These are phyloP conservation scores for Peromyscus nudipes DNA, from an alignment of 2,797 vertebrate genomes.

Conservation along the genomic window DNA sequence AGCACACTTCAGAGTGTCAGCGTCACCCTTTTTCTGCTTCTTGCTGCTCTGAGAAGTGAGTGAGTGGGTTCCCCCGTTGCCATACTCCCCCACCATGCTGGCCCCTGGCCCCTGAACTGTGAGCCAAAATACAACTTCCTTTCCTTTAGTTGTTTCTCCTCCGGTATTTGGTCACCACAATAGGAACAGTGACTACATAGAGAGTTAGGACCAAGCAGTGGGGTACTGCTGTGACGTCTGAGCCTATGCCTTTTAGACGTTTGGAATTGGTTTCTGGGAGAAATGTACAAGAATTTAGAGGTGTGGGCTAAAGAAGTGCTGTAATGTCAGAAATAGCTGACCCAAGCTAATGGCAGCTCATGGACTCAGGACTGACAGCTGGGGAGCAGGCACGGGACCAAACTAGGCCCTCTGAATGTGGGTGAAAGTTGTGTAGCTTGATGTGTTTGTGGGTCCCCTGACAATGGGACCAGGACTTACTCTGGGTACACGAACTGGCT, in stretches of 20 bases:
- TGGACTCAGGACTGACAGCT: too few species aligned
- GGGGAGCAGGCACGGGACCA: too few species aligned
- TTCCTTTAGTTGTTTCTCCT: neutral
- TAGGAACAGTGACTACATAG: neutral
- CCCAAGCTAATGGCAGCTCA: too few species aligned
- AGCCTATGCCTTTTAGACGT: neutral
- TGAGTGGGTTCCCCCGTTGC: neutral
- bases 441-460: too few species aligned
- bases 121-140: neutral
- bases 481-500: too few species aligned
- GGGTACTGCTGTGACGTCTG: too few species aligned
- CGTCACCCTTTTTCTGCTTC: neutral
- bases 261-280: neutral
- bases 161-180: neutral
- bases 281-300: neutral
- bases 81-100: neutral
- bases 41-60: neutral
- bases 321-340: too few species aligned
- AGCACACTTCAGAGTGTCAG: too few species aligned
- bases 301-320: neutral
- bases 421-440: too few species aligned
- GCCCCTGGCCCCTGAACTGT: neutral
- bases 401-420: too few species aligned
- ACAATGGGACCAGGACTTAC: too few species aligned
- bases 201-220: too few species aligned